Percentiles rank a stretch among this genome's conserved stretches.
Evolutionary conservation across 2,113 vertebrate species (phyloP).

Genomic region (Menidia beryllina): DNA sequence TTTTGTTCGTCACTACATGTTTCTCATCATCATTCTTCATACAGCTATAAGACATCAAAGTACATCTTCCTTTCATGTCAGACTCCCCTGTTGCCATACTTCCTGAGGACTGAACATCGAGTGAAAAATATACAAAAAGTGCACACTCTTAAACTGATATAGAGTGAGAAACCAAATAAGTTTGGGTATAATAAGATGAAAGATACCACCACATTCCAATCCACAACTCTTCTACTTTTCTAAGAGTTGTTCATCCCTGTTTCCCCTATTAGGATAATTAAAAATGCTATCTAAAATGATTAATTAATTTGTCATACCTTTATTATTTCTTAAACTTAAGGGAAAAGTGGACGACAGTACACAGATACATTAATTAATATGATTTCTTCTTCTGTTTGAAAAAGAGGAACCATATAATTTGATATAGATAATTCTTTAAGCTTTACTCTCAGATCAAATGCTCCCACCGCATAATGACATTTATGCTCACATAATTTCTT

Average conservation of each 20-base stretch:
- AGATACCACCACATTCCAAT: background rate
- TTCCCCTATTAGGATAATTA: conserved; percentile 44
- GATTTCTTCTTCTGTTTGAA: no score
- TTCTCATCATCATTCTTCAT: no score
- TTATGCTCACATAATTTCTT: no score
- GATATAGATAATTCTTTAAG: no score
- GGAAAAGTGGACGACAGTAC: conserved; percentile 15
- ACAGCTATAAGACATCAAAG: no score
- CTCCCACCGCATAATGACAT: no score
- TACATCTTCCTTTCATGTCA: no score
- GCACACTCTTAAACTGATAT: conserved; percentile 36
- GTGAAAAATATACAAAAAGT: conserved; percentile 19
- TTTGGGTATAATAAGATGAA: conserved; percentile 48
- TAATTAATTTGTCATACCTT: conserved; percentile 29
- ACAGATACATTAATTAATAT: background rate
- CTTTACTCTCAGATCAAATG: no score
- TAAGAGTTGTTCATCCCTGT: conserved; percentile 48
- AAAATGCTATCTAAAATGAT: conserved; percentile 27
- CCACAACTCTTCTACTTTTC: conserved; percentile 15
- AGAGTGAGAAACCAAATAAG: conserved; percentile 36
- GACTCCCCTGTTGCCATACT: no score
- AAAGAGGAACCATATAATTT: no score
- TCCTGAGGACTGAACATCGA: background rate
- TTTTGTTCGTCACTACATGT: no score
- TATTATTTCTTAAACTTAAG: conserved; percentile 1